phyloP scores from a whole-genome alignment of 2,888 invertebrate genomes.

The Eudemis profundana region DNA sequence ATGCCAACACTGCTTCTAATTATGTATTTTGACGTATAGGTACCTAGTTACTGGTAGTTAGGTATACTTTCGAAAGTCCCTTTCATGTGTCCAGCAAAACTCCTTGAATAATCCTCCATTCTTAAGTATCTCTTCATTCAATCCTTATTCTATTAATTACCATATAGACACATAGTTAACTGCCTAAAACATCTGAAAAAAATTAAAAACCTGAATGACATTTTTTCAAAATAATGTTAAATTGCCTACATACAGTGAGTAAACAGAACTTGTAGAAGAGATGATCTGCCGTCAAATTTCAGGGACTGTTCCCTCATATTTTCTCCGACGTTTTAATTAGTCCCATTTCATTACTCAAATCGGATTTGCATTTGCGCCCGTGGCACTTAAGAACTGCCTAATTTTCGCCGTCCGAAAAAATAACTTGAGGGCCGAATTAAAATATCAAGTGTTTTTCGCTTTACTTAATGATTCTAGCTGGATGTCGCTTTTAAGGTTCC shows the following conservation, averaged over 20 bases:
- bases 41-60: too few relatives aligned
- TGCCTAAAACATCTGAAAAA: too few relatives aligned
- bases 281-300: slow-evolving; percentile 36
- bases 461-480: slow-evolving; percentile 51
- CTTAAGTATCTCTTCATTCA: too few relatives aligned
- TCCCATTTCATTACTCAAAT: slow-evolving; percentile 77
- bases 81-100: too few relatives aligned
- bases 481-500: slow-evolving; percentile 51
- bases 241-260: background rate
- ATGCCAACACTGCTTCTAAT: too few relatives aligned
- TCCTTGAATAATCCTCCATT: too few relatives aligned
- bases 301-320: slow-evolving; percentile 63
- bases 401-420: slow-evolving; percentile 61
- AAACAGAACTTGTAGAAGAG: background rate
- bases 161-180: too few relatives aligned
- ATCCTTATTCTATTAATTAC: too few relatives aligned
- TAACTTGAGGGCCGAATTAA: slow-evolving; percentile 54
- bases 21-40: too few relatives aligned
- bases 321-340: slow-evolving; percentile 75
- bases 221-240: too few relatives aligned
- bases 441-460: slow-evolving; percentile 51
- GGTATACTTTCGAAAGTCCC: too few relatives aligned
- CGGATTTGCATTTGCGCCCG: slow-evolving; percentile 75
- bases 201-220: too few relatives aligned
- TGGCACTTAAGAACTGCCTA: slow-evolving; percentile 69